Base-by-base conservation (phyloP, 2,113 vertebrate species). In the Pituophis catenifer region DNA sequence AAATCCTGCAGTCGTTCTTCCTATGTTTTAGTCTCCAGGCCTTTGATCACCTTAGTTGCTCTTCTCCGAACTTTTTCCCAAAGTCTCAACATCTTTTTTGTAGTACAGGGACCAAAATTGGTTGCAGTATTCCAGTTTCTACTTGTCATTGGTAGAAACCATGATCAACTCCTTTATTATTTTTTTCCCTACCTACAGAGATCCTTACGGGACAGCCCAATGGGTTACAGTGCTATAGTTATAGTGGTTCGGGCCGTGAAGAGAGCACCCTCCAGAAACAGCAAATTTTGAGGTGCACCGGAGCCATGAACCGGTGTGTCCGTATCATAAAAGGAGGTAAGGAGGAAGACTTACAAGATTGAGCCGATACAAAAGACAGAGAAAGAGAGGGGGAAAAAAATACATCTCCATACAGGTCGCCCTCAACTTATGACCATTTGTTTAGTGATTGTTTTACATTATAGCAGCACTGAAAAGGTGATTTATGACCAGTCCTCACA, bases 151-250 rank as follows among this genome's bases (percentile, higher is more conserved):
- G 48, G 19, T 13, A 92, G 38, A 13, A 50, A n/a, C 29, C 21
- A 19, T 11, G 5, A 50, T 89, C 7, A 26, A 5, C 13, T 21
- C 53, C 65, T 19, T n/a, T 89, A 65, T 65, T n/a, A n/a, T 33
- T 48, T 8, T n/a, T 0, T 3, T 2, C 21, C 48, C 8, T n/a
- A 19, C 55, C 54, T 23, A 6, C 54, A 93, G 92, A n/a, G 9
- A 52, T 93, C 11, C 17, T 75, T 58, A 0, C 92, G 0, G 88
- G 92, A 13, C 17, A 33, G 2, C 88, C 54, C 10, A 93, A 93
- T 2, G 92, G 92, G 21, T 9, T 93, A 8, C 65, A 38, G 29
- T 93, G 92, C 65, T 93, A 93, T 3, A 93, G 88, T 1, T 89
- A 54, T 15, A 26, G 17, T 9, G 54, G 85, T 1, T 24, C 15